A percentile compares a stretch with the other conserved stretches of the same genome.
phyloP scores from a whole-genome alignment of 2,888 invertebrate genomes.

The Mellilla xanthometata region DNA sequence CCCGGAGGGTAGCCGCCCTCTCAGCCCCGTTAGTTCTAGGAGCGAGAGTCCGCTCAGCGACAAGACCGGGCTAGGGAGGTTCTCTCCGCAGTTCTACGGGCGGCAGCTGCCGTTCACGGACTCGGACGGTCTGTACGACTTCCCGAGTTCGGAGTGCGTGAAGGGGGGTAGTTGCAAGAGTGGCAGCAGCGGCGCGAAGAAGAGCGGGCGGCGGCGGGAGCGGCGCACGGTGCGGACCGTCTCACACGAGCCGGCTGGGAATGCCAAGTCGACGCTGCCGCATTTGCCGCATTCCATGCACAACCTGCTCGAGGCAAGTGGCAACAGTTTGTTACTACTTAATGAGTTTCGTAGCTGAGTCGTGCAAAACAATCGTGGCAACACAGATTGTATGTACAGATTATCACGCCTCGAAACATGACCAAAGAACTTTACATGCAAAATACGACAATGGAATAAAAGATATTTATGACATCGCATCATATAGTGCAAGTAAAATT shows the following conservation, averaged over 20 bases:
- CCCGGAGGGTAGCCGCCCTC: slow-evolving; percentile 80
- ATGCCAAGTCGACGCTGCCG: slow-evolving; percentile 80
- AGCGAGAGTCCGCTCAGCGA: slow-evolving; percentile 91
- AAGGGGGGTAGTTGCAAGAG: slow-evolving; percentile 79
- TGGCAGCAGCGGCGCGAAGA: slow-evolving; percentile 79
- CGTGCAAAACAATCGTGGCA: no score
- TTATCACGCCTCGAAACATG: no score
- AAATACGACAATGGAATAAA: no score
- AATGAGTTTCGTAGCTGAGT: no score
- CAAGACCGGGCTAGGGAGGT: slow-evolving; percentile 85
- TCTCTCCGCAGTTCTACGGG: slow-evolving; percentile 88
- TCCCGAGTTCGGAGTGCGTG: slow-evolving; percentile 88
- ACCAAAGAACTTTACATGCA: no score
- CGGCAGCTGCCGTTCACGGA: slow-evolving; percentile 88
- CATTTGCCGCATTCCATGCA: slow-evolving; percentile 80
- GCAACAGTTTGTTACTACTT: no score
- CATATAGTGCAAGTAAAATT: no score
- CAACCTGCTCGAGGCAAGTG: slow-evolving; percentile 83
- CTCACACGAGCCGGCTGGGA: slow-evolving; percentile 69
- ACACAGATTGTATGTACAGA: no score
- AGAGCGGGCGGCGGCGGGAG: slow-evolving; percentile 84
- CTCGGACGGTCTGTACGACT: slow-evolving; percentile 91
- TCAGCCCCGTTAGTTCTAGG: slow-evolving; percentile 89
- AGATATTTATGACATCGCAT: no score
- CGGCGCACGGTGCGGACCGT: slow-evolving; percentile 82